A percentile compares a stretch with the other conserved stretches of the same genome.
These are phyloP conservation scores for Sarcophaga peregrina DNA, from an alignment of 1,140 invertebrate genomes.

Conservation along the genomic window DNA sequence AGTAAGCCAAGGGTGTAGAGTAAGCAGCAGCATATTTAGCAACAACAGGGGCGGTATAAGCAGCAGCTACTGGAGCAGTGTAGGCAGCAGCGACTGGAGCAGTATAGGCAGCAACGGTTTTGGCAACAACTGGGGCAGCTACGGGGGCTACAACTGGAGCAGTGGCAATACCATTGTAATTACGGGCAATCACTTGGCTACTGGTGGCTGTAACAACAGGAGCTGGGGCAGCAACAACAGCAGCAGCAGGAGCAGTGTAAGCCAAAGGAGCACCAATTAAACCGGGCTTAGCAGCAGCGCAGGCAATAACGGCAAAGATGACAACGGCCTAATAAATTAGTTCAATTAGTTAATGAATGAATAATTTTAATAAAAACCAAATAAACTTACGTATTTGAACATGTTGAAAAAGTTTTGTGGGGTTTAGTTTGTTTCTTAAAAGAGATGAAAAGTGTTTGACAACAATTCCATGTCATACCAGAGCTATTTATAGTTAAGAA, in stretches of 20 bases:
- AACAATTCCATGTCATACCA: too few relatives aligned
- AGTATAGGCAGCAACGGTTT: too few relatives aligned
- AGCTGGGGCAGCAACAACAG: constrained; percentile 53
- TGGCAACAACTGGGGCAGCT: too few relatives aligned
- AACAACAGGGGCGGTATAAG: too few relatives aligned
- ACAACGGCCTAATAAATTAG: constrained; percentile 47
- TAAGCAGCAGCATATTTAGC: neutral
- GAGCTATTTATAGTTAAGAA: too few relatives aligned
- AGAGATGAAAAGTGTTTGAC: too few relatives aligned
- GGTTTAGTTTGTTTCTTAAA: too few relatives aligned
- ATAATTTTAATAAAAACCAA: too few relatives aligned
- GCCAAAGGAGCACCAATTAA: constrained; percentile 51
- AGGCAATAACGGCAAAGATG: constrained; percentile 49
- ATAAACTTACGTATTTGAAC: too few relatives aligned
- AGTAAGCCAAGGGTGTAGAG: constrained; percentile 44
- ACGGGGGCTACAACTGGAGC: too few relatives aligned
- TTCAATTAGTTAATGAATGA: too few relatives aligned
- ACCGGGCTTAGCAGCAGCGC: constrained; percentile 49
- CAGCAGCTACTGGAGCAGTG: constrained; percentile 18
- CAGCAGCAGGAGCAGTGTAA: constrained; percentile 50
- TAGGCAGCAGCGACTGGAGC: constrained; percentile 10
- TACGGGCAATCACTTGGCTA: constrained; percentile 67
- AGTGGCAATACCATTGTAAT: constrained; percentile 43
- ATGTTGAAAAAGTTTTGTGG: too few relatives aligned
- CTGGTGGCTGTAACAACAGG: constrained; percentile 67